Base-by-base conservation (phyloP, 2,797 vertebrate species). In the Falco berigora region DNA sequence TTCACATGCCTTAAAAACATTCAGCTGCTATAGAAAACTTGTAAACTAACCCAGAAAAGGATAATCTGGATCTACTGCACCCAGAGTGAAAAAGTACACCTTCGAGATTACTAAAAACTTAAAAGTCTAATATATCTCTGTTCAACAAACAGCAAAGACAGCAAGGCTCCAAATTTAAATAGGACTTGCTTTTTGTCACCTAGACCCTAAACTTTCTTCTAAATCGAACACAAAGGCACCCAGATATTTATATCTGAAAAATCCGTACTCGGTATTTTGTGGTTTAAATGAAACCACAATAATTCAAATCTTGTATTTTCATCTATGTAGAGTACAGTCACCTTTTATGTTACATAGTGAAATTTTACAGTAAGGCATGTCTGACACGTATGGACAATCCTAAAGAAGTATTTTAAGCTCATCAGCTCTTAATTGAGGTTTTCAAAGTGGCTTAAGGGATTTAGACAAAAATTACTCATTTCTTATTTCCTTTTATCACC, bases 341-440 rank as follows among this genome's bases (percentile, higher is more conserved):
- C 49, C 46, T 64, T 76, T 40, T 55, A 27, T 38, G 78, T 32
- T 24, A 34, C 27, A 50, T 9, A n/a, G 32, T 6, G 14, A 52
- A 74, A 47, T 63, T 73, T 85, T 50, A 79, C 50, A 81, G 42
- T n/a, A 44, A 82, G 66, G 18, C 13, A 53, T 6, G 18, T 53
- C 81, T 86, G 86, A 87, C 27, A 34, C 2, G 5, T 47, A 67
- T 7, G 15, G 49, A 83, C 53, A 85, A 89, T 58, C 61, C 52
- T 18, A 73, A 74, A 77, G 67, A 86, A 16, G 27, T 36, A 90
- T 86, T 95, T 94, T 82, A 93, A 95, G 77, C 59, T 91, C 75
- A 80, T 76, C 88, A 95, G 42, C 64, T 74, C 77, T 83, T 95
- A 95, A 93, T 56, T 85, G 86, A 94, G 23, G 64, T 95, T 94